A percentile compares a stretch with the other conserved stretches of the same genome.
These are phyloP conservation scores for Trichacis sp. DNA, from an alignment of 2,888 invertebrate species.

Conservation along the genomic window DNA sequence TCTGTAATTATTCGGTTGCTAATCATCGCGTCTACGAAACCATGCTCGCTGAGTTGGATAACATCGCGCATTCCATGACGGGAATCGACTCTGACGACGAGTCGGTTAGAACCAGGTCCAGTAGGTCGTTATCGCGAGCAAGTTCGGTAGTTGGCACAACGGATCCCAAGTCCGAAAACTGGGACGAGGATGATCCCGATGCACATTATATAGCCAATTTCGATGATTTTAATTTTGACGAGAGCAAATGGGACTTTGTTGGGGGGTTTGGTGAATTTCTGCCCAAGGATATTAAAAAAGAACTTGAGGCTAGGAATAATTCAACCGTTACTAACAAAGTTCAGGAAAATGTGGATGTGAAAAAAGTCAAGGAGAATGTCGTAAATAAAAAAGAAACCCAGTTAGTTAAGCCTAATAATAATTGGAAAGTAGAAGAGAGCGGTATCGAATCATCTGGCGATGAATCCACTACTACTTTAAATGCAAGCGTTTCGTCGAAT, in stretches of 20 bases:
- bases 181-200: neutral
- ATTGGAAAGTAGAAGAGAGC: conserved; percentile 9
- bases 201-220: neutral
- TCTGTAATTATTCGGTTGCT: no score
- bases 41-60: neutral
- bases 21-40: no score
- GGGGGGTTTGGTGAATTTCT: no score
- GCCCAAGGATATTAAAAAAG: no score
- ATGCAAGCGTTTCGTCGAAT: conserved; percentile 12
- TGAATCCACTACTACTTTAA: neutral
- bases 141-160: neutral
- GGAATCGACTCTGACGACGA: conserved; percentile 27
- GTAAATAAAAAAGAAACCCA: no score
- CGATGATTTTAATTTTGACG: neutral
- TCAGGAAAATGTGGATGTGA: neutral
- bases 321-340: neutral
- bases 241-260: neutral
- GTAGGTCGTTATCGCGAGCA: conserved; percentile 7
- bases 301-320: no score
- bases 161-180: neutral
- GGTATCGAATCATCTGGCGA: conserved; percentile 20
- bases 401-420: no score
- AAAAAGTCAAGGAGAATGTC: no score
- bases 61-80: neutral
- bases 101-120: no score